Evolutionary conservation across 2,113 vertebrate genomes (phyloP).

Genomic region (Oncorhynchus tshawytscha): DNA sequence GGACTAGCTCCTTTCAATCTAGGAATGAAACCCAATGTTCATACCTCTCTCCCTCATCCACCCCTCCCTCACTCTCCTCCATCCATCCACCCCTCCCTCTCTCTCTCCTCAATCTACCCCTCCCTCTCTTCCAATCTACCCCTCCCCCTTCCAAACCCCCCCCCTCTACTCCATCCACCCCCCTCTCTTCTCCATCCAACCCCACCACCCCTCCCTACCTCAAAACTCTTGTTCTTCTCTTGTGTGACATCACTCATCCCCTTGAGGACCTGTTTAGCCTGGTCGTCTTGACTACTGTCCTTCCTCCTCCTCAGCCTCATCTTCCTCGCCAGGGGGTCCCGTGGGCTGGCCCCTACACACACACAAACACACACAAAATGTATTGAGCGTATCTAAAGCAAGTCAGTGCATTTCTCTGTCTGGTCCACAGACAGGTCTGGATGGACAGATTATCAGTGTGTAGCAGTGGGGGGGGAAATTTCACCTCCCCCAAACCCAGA

Average conservation of each 20-base stretch:
- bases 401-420: constrained; percentile 36
- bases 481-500: too few relatives aligned
- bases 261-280: constrained; percentile 97
- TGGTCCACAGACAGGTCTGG: constrained; percentile 41
- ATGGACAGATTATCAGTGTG: background rate
- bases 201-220: constrained; percentile 67
- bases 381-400: background rate
- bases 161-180: too few relatives aligned
- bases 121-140: too few relatives aligned
- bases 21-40: too few relatives aligned
- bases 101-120: too few relatives aligned
- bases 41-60: too few relatives aligned
- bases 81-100: too few relatives aligned
- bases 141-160: background rate
- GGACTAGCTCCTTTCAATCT: too few relatives aligned
- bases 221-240: constrained; percentile 90
- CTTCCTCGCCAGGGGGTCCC: constrained; percentile 90
- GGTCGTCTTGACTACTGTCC: constrained; percentile 90
- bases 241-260: constrained; percentile 96
- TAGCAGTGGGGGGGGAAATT: too few relatives aligned
- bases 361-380: background rate
- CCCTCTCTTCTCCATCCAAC: fast-evolving
- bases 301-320: constrained; percentile 91
- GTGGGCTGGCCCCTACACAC: constrained; percentile 69
- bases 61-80: too few relatives aligned